A percentile compares a stretch with the other conserved stretches of the same genome.
These are phyloP conservation scores for Xylota segnis DNA, from an alignment of 2,888 invertebrate genomes.

Conservation along the genomic window DNA sequence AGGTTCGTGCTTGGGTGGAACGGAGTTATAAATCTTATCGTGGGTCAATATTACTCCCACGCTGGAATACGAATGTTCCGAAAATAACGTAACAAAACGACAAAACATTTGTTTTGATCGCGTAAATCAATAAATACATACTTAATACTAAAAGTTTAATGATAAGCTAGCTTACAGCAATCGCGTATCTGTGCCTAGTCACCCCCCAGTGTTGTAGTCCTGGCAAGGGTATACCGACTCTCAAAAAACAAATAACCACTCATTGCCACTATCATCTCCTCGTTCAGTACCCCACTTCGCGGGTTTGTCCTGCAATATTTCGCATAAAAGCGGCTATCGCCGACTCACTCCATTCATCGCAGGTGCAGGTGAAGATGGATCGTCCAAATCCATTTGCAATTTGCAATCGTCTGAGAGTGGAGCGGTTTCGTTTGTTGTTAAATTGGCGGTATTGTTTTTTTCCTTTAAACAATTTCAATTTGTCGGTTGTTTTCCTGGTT, in stretches of 20 bases:
- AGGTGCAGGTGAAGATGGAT: conserved; percentile 65
- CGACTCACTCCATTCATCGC: conserved; percentile 29
- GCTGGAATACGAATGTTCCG: conserved; percentile 40
- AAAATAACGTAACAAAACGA: conserved; percentile 55
- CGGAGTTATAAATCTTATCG: conserved; percentile 56
- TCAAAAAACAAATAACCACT: conserved; percentile 36
- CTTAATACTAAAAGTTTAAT: conserved; percentile 10
- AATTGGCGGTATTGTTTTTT: background rate
- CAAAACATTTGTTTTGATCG: conserved; percentile 51
- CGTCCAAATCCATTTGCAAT: conserved; percentile 67
- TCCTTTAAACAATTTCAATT: background rate
- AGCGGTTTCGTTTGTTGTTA: conserved; percentile 38
- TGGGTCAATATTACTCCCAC: conserved; percentile 57
- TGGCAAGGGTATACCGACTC: conserved; percentile 9
- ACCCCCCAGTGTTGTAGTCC: conserved; percentile 42
- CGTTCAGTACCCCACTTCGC: conserved; percentile 9
- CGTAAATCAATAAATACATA: conserved; percentile 57
- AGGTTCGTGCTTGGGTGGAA: conserved; percentile 36
- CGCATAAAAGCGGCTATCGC: conserved; percentile 41
- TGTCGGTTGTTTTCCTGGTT: background rate
- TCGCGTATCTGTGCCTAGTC: conserved; percentile 16
- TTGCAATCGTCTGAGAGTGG: conserved; percentile 45
- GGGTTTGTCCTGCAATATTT: background rate
- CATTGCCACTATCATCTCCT: conserved; percentile 27
- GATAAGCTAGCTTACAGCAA: conserved; percentile 32